These are phyloP conservation scores for Nomada flava DNA, from an alignment of 2,888 invertebrate species.

Conservation along the genomic window DNA sequence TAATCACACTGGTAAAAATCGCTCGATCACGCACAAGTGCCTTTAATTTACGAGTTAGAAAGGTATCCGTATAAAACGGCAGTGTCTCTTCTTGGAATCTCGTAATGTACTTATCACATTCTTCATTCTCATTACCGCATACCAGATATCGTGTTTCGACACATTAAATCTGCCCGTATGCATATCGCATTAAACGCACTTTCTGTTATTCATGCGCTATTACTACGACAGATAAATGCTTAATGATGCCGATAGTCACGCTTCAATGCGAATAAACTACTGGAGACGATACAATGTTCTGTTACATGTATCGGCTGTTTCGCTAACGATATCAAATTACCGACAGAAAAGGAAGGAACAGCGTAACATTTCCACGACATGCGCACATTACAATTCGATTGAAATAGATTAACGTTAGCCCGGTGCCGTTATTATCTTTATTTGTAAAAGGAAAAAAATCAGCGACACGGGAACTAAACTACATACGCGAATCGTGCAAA, in stretches of 20 bases:
- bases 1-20: slow-evolving; percentile 2
- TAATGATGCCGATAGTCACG: slow-evolving; percentile 66
- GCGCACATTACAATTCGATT: not conserved
- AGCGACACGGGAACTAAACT: not conserved
- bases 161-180: slow-evolving; percentile 47
- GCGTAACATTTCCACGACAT: not conserved
- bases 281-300: slow-evolving; percentile 28
- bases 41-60: not conserved
- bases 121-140: slow-evolving; percentile 48
- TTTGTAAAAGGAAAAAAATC: not conserved
- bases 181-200: slow-evolving; percentile 58
- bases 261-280: slow-evolving; percentile 32
- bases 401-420: not conserved
- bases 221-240: slow-evolving; percentile 64
- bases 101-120: slow-evolving; percentile 52
- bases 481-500: not conserved
- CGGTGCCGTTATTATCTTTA: not conserved
- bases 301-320: slow-evolving; percentile 21
- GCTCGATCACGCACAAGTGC: not conserved
- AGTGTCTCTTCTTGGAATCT: not conserved
- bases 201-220: slow-evolving; percentile 65
- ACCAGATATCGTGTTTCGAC: slow-evolving; percentile 43
- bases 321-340: slow-evolving; percentile 44
- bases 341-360: not conserved
- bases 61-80: slow-evolving; percentile 10